phyloP scores from a whole-genome alignment of 2,797 vertebrate genomes.

The Sciaenops ocellatus region DNA sequence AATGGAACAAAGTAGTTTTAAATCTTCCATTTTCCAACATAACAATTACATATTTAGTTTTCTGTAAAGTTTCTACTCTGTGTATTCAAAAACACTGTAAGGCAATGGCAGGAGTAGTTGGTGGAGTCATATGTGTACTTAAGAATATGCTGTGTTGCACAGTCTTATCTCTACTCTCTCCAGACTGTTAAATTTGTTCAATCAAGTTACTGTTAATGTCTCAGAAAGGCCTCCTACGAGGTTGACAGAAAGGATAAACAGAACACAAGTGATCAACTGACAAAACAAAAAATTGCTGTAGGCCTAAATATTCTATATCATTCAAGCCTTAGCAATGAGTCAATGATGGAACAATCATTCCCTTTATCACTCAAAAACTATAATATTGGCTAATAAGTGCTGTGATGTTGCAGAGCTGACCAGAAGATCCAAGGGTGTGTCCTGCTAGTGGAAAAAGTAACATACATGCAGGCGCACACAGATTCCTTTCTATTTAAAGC shows the following conservation, averaged over 20 bases:
- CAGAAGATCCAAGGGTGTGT: constrained; percentile 74
- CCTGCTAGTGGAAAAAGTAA: constrained; percentile 76
- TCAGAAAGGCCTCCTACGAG: neutral
- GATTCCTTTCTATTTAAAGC: constrained; percentile 84
- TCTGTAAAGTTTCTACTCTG: neutral
- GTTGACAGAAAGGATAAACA: constrained; percentile 19
- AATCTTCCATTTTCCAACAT: neutral
- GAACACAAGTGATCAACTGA: neutral
- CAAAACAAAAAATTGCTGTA: constrained; percentile 21
- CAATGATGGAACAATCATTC: constrained; percentile 16
- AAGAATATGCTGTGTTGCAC: neutral
- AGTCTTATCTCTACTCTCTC: neutral
- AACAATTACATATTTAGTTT: neutral
- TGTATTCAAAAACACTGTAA: constrained; percentile 1
- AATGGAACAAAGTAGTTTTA: neutral
- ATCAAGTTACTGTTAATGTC: constrained; percentile 13
- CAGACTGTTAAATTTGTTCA: constrained; percentile 10
- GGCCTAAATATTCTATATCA: constrained; percentile 14
- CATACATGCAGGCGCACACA: constrained; percentile 66
- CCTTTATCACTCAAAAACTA: constrained; percentile 43
- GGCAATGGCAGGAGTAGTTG: neutral
- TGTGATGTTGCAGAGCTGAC: constrained; percentile 65
- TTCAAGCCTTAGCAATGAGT: neutral
- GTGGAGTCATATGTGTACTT: neutral
- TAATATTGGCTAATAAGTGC: constrained; percentile 52